phyloP scores from a whole-genome alignment of 2,888 invertebrate genomes.

The Tetramorium bicarinatum region DNA sequence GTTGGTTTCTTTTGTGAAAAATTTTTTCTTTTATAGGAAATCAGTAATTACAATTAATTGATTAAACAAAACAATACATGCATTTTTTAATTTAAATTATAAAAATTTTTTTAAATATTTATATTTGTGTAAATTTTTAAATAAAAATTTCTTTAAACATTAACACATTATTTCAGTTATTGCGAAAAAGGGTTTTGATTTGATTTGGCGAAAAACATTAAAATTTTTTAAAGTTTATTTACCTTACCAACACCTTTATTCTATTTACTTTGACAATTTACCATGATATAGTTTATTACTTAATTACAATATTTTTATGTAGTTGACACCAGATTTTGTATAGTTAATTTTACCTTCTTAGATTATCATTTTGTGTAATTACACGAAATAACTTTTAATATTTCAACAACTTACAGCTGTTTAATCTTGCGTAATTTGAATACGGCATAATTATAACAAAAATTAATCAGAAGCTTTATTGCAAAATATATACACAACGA shows the following conservation, averaged over 20 bases:
- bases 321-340: not conserved
- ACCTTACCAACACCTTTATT: not conserved
- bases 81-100: not conserved
- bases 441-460: not conserved
- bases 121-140: not conserved
- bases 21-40: not conserved
- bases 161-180: not conserved
- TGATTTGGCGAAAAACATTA: not conserved
- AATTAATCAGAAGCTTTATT: not conserved
- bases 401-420: not conserved
- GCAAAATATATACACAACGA: not conserved
- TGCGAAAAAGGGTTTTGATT: not conserved
- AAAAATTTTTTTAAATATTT: not conserved
- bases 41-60: not conserved
- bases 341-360: not conserved
- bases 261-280: not conserved
- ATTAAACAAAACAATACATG: not conserved
- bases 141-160: not conserved
- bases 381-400: not conserved
- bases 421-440: slow-evolving; percentile 12
- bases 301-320: not conserved
- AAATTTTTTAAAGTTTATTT: not conserved
- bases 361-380: not conserved
- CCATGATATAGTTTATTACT: not conserved
- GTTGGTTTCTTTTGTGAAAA: not conserved